phyloP scores from a whole-genome alignment of 2,113 vertebrate species.

The Aplodontia rufa region DNA sequence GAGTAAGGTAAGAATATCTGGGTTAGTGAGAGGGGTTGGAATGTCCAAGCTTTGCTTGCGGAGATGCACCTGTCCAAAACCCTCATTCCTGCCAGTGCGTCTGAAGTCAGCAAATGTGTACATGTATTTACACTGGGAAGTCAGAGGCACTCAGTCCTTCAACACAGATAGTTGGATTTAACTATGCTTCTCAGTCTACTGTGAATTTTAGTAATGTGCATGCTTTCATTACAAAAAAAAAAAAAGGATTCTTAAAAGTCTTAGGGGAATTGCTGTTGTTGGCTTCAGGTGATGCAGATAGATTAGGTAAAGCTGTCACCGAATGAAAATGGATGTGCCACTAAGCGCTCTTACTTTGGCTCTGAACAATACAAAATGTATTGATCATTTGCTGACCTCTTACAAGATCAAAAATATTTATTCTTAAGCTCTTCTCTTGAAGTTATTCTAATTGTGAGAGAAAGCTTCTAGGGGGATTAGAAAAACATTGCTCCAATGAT shows the following conservation, averaged over 20 bases:
- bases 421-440: not conserved
- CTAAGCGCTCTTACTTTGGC: not conserved
- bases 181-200: not conserved
- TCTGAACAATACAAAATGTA: not conserved
- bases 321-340: not conserved
- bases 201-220: not conserved
- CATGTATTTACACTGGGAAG: accelerated
- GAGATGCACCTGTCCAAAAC: not conserved
- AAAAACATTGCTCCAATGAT: not conserved
- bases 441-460: not conserved
- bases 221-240: not conserved
- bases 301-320: not conserved
- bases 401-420: not conserved
- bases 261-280: not conserved
- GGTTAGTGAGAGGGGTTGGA: not conserved
- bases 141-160: not conserved
- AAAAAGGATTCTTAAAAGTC: not conserved
- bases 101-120: not conserved
- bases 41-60: not conserved
- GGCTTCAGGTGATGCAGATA: not conserved
- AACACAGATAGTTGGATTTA: not conserved
- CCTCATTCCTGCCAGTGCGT: not conserved
- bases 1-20: not conserved
- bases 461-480: not conserved
- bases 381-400: not conserved